These are phyloP conservation scores for Sialis lutaria DNA, from an alignment of 2,888 invertebrate species.

Conservation along the genomic window DNA sequence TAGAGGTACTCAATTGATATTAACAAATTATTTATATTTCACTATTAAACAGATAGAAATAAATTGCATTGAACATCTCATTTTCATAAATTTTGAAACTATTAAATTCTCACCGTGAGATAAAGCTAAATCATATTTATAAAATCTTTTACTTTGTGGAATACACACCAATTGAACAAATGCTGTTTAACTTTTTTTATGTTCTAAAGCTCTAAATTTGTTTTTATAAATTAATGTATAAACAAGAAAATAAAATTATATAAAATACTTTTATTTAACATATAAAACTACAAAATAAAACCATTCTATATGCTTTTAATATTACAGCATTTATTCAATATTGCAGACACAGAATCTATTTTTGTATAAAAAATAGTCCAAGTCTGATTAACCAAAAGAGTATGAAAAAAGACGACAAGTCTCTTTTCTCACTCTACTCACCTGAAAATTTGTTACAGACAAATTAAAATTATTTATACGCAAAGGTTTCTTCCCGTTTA, in stretches of 20 bases:
- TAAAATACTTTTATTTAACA: too few species aligned
- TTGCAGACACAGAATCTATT: constrained; percentile 38
- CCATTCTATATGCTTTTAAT: not conserved
- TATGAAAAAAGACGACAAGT: not conserved
- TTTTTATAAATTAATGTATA: too few species aligned
- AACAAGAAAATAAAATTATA: too few species aligned
- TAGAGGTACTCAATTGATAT: too few species aligned
- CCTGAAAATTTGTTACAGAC: constrained; percentile 42
- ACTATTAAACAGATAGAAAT: too few species aligned
- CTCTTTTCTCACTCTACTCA: constrained; percentile 14
- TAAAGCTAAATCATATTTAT: too few species aligned
- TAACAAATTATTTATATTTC: too few species aligned
- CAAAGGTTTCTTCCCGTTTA: not conserved
- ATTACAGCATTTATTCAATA: not conserved
- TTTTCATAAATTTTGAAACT: too few species aligned
- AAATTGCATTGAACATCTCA: too few species aligned
- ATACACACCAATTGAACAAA: not conserved
- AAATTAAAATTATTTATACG: constrained; percentile 8
- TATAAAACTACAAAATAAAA: not conserved
- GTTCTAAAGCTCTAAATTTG: too few species aligned
- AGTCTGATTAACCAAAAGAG: constrained; percentile 23
- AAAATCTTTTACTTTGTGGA: not conserved
- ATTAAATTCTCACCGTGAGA: too few species aligned
- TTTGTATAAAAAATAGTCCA: constrained; percentile 33
- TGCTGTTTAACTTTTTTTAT: not conserved